Base-by-base conservation (phyloP, 1,140 invertebrate species). In the Limonius californicus region DNA sequence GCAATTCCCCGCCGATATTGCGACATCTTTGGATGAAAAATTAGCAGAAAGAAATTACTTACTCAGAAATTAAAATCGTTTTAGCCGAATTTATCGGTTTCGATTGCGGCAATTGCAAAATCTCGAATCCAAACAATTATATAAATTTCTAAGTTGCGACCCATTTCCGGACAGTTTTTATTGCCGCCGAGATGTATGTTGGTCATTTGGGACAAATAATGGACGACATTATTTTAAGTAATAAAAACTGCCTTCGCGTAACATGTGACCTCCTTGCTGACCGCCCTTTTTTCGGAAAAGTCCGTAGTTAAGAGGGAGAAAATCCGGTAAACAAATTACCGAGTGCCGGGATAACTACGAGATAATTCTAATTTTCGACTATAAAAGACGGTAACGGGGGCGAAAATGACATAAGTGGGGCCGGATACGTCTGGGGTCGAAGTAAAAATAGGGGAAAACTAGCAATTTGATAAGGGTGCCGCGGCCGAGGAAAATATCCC, bases 131-230 rank as follows among this genome's bases (percentile, higher is more conserved):
- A 16, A 18, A 18, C 45, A 50, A 50, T 50, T 50, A 50, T 50
- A 50, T 50, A 50, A 50, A 50, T 50, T 50, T 19, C 16, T 18
- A 50, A 19, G n/a, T 50, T 50, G 45, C 45, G 45, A 50, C 45
- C 45, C 45, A 50, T 50, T 50, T 50, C 14, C 45, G 15, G 45
- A 50, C 45, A 50, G 45, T 50, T 50, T 50, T 50, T 50, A 50
- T 50, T 50, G 45, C 45, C n/a, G 9, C 45, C 16, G 45, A 50
- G 20, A 50, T 50, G 45, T 50, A 50, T 50, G 45, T 19, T 50
- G 16, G 45, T 50, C 45, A 50, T 50, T 50, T 50, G 45, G 45
- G 45, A 50, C 45, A 50, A 50, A 50, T 50, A 50, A 50, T 50
- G 45, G 45, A 19, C n/a, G 45, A 18, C 45, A 50, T 50, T 50